A percentile compares a stretch with the other conserved stretches of the same genome.
These are phyloP conservation scores for Antennarius striatus DNA, from an alignment of 2,113 vertebrate genomes.

Conservation along the genomic window DNA sequence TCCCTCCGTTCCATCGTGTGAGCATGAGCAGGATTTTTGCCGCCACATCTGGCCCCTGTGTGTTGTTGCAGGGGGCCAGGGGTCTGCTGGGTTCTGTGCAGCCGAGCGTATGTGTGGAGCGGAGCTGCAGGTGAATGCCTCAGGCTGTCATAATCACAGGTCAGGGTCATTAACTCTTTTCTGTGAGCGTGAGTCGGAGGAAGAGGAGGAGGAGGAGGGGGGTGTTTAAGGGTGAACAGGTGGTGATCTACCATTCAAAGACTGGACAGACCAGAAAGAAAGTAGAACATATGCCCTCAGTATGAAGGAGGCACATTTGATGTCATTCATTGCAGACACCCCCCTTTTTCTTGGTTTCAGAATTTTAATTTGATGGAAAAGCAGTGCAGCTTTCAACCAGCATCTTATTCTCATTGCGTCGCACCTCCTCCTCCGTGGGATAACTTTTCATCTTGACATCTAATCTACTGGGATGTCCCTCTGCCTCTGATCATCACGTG, in stretches of 20 bases:
- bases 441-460: too few species aligned
- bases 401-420: too few species aligned
- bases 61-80: constrained; percentile 39
- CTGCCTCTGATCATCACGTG: too few species aligned
- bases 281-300: background rate
- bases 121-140: constrained; percentile 71
- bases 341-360: too few species aligned
- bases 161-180: constrained; percentile 63
- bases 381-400: too few species aligned
- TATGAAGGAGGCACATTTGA: too few species aligned
- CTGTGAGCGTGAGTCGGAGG: constrained; percentile 19
- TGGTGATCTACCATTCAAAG: constrained; percentile 41
- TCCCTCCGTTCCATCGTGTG: too few species aligned
- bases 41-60: constrained; percentile 51
- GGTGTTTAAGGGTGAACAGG: constrained; percentile 51
- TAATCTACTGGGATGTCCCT: too few species aligned
- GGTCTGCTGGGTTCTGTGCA: constrained; percentile 27
- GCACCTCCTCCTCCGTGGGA: too few species aligned
- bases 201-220: too few species aligned
- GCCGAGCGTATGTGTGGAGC: constrained; percentile 10
- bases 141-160: constrained; percentile 58
- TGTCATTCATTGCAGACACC: too few species aligned
- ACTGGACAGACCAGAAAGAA: background rate
- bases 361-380: too few species aligned
- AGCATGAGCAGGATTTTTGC: background rate